phyloP scores from a whole-genome alignment of 2,888 invertebrate genomes.

The Latrodectus hesperus region DNA sequence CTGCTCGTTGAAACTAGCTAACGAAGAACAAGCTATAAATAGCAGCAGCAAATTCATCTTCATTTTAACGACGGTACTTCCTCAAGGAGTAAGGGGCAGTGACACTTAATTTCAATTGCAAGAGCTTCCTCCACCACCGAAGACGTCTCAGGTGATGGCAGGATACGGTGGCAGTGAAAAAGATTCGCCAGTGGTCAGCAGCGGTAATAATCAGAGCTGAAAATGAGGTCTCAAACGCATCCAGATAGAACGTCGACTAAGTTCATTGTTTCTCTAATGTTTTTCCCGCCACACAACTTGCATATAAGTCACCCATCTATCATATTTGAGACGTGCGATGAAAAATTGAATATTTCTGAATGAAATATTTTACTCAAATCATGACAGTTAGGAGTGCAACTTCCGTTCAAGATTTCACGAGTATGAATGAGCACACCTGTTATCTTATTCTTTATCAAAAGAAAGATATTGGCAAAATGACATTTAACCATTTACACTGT shows the following conservation, averaged over 20 bases:
- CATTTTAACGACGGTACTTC: too few species aligned
- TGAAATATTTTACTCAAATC: background rate
- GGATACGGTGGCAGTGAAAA: slow-evolving; percentile 12
- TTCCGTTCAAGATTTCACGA: background rate
- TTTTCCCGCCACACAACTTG: background rate
- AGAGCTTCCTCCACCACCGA: too few species aligned
- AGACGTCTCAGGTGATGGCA: background rate
- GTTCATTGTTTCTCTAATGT: background rate
- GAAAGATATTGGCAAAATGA: too few species aligned
- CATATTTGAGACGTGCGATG: background rate
- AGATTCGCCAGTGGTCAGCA: slow-evolving; percentile 29
- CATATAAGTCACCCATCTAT: background rate
- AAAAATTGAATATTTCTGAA: background rate
- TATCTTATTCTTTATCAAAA: too few species aligned
- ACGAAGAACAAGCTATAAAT: too few species aligned
- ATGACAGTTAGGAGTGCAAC: background rate
- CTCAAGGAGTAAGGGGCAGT: too few species aligned
- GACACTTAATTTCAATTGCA: too few species aligned
- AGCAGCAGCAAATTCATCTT: too few species aligned
- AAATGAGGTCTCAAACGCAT: slow-evolving; percentile 36
- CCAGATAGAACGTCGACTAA: slow-evolving; percentile 8
- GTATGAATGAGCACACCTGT: background rate
- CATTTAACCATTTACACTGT: too few species aligned
- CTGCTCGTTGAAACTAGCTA: too few species aligned
- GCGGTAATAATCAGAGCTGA: slow-evolving; percentile 57